Base-by-base conservation (phyloP, 2,797 vertebrate genomes). In the Ceryle rudis region DNA sequence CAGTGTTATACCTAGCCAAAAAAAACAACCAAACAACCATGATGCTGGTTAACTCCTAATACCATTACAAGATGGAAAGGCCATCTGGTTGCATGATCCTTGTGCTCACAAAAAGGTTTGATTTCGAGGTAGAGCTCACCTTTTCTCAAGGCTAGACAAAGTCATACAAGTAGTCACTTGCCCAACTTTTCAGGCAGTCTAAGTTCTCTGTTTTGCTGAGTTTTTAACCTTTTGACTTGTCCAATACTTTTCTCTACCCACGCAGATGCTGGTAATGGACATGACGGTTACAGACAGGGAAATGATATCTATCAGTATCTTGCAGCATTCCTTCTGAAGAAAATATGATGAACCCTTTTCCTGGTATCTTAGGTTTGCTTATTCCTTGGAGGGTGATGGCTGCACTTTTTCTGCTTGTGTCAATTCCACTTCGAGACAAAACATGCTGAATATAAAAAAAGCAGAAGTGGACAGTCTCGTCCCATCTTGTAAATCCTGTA, bases 191-290 rank as follows among this genome's bases (percentile, higher is more conserved):
- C 57, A 58, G 29, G n/a, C 60, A 90, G 64, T 37, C 7, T 37
- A 49, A 67, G 2, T 73, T 95, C 22, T 89, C 41, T 70, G 10
- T 29, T 89, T 46, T 77, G 7, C 41, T 74, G 46, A 0, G 0
- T 37, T 95, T 96, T 82, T 85, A 89, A 90, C 64, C 37, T 95
- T 92, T 31, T 81, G 39, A 55, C 51, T 88, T 82, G 71, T 66
- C 26, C 35, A 47, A 22, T 84, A 51, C 29, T 86, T 85, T 61
- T 72, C 14, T 66, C 73, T 80, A 25, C 49, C 61, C 55, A 77
- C 1, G 0, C 33, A 92, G 37, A 28, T 25, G 9, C 39, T 82
- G 37, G 52, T 67, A 90, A 93, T 82, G 86, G 60, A 86, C 73
- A 42, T 42, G 58, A 70, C 33, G 42, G 23, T 83, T 91, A 85